These are phyloP conservation scores for Balaeniceps rex DNA, from an alignment of 2,113 vertebrate species.

Conservation along the genomic window DNA sequence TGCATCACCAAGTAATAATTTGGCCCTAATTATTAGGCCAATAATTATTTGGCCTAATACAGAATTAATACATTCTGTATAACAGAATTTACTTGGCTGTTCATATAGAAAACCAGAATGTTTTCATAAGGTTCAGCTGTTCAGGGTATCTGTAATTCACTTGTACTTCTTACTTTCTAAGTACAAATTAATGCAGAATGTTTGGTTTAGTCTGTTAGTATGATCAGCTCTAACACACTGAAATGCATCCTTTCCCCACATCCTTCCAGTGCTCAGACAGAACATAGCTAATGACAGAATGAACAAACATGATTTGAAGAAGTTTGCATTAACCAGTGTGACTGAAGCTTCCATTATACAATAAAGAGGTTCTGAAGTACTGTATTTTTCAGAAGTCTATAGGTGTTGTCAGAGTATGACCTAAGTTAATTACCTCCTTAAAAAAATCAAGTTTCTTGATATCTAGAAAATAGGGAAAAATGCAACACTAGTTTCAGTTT, in stretches of 20 bases:
- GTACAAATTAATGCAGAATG: not conserved
- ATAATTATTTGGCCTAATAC: not conserved
- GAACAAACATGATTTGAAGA: not conserved
- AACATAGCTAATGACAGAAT: not conserved
- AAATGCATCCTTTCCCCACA: not conserved
- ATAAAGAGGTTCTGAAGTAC: not conserved
- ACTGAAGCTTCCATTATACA: not conserved
- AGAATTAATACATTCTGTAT: not conserved
- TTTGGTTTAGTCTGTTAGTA: not conserved
- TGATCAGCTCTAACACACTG: not conserved
- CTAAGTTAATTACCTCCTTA: not conserved
- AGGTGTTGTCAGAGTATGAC: not conserved
- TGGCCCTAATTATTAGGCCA: not conserved
- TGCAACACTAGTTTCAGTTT: not conserved
- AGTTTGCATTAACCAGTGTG: not conserved
- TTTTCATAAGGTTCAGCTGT: not conserved
- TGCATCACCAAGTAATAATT: not conserved
- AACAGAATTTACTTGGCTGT: not conserved
- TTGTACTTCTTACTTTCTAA: not conserved
- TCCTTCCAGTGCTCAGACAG: not conserved
- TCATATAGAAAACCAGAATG: not conserved
- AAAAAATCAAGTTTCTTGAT: not conserved
- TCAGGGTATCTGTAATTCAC: not conserved
- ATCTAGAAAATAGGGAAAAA: not conserved
- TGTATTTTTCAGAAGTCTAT: not conserved